Evolutionary conservation across 2,797 vertebrate species (phyloP).

Genomic region (Tenualosa thibaudeaui): DNA sequence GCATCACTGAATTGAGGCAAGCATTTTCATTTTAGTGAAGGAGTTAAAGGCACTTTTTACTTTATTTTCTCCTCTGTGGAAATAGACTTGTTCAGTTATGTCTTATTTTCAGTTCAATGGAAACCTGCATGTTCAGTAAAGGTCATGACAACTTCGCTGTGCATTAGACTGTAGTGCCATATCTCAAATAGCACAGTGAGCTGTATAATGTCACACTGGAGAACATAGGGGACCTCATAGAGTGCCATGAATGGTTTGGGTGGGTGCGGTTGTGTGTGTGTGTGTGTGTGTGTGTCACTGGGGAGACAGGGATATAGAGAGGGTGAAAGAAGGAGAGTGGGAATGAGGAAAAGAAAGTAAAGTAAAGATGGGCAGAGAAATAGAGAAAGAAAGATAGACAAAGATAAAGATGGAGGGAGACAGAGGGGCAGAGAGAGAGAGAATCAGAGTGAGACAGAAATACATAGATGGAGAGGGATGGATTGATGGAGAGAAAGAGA

Average conservation of each 20-base stretch:
- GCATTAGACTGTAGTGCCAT: neutral
- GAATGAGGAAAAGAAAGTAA: neutral
- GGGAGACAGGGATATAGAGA: too few species aligned
- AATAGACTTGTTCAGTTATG: too few species aligned
- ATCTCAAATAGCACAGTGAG: neutral
- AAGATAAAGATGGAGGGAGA: neutral
- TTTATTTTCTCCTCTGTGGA: neutral
- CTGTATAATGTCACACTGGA: neutral
- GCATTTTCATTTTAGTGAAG: neutral
- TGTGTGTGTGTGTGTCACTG: neutral
- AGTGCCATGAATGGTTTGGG: neutral
- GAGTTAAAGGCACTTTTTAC: too few species aligned
- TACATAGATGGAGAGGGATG: neutral
- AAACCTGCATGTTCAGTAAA: neutral
- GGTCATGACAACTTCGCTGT: neutral
- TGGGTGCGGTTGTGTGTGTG: neutral
- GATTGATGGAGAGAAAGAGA: neutral
- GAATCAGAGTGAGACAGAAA: neutral
- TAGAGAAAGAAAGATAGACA: neutral
- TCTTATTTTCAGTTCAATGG: neutral
- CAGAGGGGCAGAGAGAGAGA: neutral
- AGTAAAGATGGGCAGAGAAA: neutral
- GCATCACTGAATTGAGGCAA: too few species aligned
- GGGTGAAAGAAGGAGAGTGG: neutral
- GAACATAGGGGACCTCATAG: neutral